Evolutionary conservation across 1,140 invertebrate species (phyloP), one percentile per base, ranked within the genome.

Genomic region (Bombyx mandarina): DNA sequence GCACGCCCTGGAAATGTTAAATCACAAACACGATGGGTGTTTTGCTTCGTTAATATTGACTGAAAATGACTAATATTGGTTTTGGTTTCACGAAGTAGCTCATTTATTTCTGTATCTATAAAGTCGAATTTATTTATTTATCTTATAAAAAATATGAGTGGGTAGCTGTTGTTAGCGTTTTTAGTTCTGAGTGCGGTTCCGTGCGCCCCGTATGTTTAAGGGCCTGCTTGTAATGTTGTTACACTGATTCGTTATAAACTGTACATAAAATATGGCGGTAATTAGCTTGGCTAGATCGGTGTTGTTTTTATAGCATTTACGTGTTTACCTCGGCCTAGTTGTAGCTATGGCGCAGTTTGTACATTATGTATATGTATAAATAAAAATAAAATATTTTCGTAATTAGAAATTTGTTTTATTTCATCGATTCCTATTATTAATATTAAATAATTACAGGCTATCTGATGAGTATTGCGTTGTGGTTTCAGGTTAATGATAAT

Each of bases 351-450:
- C 67, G 69, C 71, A 69, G 62, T 76, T 75, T 79, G 67, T 75
- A 78, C 63, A 65, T 71, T 55, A 61, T 69, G 61, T 80, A 71
- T 77, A 63, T 22, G 65, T 75, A 76, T 67, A 18, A n/a, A 55
- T 47, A 60, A 72, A 73, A 79, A 76, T 76, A 77, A 61, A 75
- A 71, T 82, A 82, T 82, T 82, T 82, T 82, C 66, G 54, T 78
- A 76, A 58, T 44, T n/a, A 56, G 50, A 47, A 52, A 9, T 35
- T 51, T 51, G 26, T 35, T 35, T 51, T 51, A 8, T 9, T 7
- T 51, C 1, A 8, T 4, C 50, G 45, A 7, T 10, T 47, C 2
- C 26, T 35, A 35, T 35, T 35, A 35, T 35, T 35, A 35, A 35
- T 35, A 3, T 5, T 35, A 35, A 3, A 1, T 18, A 18, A 18